Evolutionary conservation across 1,140 invertebrate species (phyloP).

Genomic region (Cotesia vestalis): DNA sequence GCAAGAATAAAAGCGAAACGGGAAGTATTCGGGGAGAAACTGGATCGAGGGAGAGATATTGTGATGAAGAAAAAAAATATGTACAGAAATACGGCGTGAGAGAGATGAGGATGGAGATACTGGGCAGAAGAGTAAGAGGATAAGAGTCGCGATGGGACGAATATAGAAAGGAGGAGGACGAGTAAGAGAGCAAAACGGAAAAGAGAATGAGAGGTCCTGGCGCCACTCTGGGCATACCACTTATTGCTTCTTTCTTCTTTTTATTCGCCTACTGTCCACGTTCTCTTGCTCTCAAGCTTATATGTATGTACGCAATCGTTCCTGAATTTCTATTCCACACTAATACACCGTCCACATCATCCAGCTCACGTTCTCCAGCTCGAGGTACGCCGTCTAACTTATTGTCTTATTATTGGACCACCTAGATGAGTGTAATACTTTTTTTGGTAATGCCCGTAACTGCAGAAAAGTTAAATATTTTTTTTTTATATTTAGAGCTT

Average conservation of each 20-base stretch:
- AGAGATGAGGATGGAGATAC: slow-evolving; percentile 26
- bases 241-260: slow-evolving; percentile 35
- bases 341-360: slow-evolving; percentile 43
- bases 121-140: slow-evolving; percentile 33
- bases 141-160: slow-evolving; percentile 36
- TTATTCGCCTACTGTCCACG: slow-evolving; percentile 42
- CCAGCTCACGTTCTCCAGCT: slow-evolving; percentile 38
- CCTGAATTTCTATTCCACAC: slow-evolving; percentile 57
- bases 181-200: slow-evolving; percentile 34
- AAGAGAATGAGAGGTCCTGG: slow-evolving; percentile 58
- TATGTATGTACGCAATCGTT: slow-evolving; percentile 29
- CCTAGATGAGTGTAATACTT: slow-evolving; percentile 48
- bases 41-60: slow-evolving; percentile 47
- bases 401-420: slow-evolving; percentile 65
- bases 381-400: slow-evolving; percentile 48
- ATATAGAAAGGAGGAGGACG: slow-evolving; percentile 25
- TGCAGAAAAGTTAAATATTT: too few relatives aligned
- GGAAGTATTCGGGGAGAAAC: slow-evolving; percentile 47
- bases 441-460: not conserved
- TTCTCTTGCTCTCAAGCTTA: slow-evolving; percentile 39
- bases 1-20: slow-evolving; percentile 1
- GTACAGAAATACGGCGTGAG: slow-evolving; percentile 14
- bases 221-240: slow-evolving; percentile 59
- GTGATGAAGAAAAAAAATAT: not conserved
- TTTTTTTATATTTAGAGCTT: too few relatives aligned